phyloP scores from a whole-genome alignment of 2,113 vertebrate species.

The Larimichthys polyactis region DNA sequence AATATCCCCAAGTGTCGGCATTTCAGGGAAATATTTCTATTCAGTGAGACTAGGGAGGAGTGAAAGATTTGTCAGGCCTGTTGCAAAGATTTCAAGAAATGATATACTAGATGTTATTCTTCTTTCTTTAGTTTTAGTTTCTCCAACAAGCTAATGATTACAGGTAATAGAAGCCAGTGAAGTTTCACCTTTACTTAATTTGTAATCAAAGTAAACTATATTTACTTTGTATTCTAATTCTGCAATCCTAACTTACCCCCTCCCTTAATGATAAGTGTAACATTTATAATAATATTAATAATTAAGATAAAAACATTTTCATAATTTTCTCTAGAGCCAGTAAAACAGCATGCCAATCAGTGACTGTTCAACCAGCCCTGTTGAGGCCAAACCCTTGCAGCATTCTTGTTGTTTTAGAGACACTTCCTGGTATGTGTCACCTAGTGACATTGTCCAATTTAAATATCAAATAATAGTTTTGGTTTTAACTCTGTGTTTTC shows the following conservation, averaged over 20 bases:
- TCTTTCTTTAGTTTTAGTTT: conserved; percentile 1
- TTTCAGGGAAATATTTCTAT: conserved; percentile 9
- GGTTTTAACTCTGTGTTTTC: not conserved
- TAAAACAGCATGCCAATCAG: conserved; percentile 22
- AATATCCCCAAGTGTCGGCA: not conserved
- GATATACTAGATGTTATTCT: not conserved
- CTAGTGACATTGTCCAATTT: conserved; percentile 1
- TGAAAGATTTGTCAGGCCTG: not conserved
- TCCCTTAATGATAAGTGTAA: fast-evolving
- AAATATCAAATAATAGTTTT: conserved; percentile 28
- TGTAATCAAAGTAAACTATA: not conserved
- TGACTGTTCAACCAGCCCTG: conserved; percentile 7
- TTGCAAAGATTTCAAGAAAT: conserved; percentile 9
- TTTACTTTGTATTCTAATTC: not conserved
- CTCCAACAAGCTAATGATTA: not conserved
- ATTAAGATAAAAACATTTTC: not conserved
- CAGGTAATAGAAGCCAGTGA: fast-evolving
- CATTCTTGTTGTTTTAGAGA: conserved; percentile 22
- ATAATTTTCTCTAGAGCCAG: not conserved
- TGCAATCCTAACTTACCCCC: not conserved
- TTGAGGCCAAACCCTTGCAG: conserved; percentile 10
- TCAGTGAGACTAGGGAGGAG: not conserved
- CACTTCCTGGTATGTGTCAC: conserved; percentile 45
- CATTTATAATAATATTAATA: not conserved
- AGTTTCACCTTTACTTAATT: not conserved